Evolutionary conservation across 1,140 invertebrate genomes (phyloP), one percentile per base, ranked within the genome.

Genomic region (Thalassaphorura encarpata): DNA sequence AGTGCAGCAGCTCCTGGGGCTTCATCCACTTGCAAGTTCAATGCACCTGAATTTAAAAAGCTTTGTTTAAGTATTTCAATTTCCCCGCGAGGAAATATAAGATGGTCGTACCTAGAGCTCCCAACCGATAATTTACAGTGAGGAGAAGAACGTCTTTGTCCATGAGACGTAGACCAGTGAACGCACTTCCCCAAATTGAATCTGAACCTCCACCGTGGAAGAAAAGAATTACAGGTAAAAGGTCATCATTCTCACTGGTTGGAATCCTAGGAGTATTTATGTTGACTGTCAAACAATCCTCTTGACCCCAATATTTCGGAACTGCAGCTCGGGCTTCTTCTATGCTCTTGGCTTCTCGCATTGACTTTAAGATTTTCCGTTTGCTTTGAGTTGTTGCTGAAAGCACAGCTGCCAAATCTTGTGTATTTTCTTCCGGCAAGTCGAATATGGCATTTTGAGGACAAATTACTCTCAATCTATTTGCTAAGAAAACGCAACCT

Each of bases 201-300:
- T 48, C 26, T 27, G 23, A 27, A 26, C 49, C 49, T 8, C 49
- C 49, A n/a, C 49, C 49, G 21, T 51, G 49, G 8, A 36, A 36
- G 28, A 51, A 51, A 45, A 51, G 3, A 51, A 51, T 39, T 11
- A 51, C 49, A 39, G 49, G 49, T 16, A 13, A 39, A 26, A 39
- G 49, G 49, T 16, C 18, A 39, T 6, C 39, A 24, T 39, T 51
- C 49, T 16, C 21, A 4, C 11, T n/a, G 6, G 15, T 21, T 29
- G 13, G 46, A 19, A 8, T 48, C 27, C 13, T 48, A 15, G 5
- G 46, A 23, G 49, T 51, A 21, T 51, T 31, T 11, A 51, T 51
- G 21, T 51, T 51, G 19, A 51, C 5, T n/a, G 21, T 36, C 4
- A 51, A 29, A 26, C 49, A 36, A 51, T 31, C 28, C 19, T 48